Evolutionary conservation across 2,888 invertebrate genomes (phyloP).

Genomic region (Notodromas monacha): DNA sequence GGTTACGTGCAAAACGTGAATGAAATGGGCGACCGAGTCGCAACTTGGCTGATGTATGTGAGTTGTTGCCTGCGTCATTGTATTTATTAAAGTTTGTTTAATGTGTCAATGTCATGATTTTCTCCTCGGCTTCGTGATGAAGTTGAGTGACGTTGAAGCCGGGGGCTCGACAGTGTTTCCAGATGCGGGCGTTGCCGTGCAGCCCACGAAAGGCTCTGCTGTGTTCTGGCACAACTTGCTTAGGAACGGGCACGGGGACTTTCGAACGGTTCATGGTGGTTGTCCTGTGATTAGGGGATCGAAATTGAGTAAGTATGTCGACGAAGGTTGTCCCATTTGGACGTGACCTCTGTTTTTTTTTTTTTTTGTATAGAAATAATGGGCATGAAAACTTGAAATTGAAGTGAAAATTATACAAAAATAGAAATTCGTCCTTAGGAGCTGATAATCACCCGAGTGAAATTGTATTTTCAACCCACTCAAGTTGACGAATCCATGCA

Average conservation of each 20-base stretch:
- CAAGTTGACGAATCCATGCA: no score
- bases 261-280: conserved; percentile 16
- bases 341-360: no score
- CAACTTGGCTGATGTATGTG: conserved; percentile 10
- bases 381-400: no score
- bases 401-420: no score
- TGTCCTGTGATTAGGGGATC: conserved; percentile 17
- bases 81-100: no score
- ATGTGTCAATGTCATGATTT: no score
- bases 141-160: conserved; percentile 12
- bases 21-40: conserved; percentile 10
- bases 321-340: no score
- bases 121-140: not conserved
- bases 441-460: no score
- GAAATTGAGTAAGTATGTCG: conserved; percentile 15
- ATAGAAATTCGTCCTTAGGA: no score
- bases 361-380: no score
- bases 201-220: conserved; percentile 13
- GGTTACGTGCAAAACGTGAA: no score
- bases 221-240: conserved; percentile 17
- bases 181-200: conserved; percentile 10
- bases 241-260: conserved; percentile 15
- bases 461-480: no score
- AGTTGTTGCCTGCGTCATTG: conserved; percentile 5
- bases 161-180: conserved; percentile 13